Conservation (phyloP, 2,888 invertebrate genomes). For the Cataglyphis livida region DNA sequence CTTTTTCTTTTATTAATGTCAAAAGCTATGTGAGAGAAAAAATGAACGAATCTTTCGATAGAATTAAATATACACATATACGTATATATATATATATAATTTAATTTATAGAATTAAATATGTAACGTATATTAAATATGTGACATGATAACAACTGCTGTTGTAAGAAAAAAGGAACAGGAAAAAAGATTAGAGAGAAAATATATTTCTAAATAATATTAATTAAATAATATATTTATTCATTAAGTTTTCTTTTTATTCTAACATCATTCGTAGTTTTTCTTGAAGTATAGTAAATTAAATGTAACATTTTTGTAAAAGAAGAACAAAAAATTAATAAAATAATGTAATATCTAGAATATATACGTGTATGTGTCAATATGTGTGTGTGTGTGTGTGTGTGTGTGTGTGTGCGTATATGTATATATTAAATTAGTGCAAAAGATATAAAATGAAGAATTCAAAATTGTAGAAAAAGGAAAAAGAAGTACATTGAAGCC, state of each 20-base stretch:
- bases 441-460: slow-evolving; percentile 26
- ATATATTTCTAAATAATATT: slow-evolving; percentile 60
- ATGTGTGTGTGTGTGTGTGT: slow-evolving; percentile 61
- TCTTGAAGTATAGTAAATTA: slow-evolving; percentile 74
- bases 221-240: slow-evolving; percentile 52
- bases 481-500: background rate
- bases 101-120: slow-evolving; percentile 27
- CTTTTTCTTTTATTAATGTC: slow-evolving; percentile 6
- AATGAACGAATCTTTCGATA: slow-evolving; percentile 23
- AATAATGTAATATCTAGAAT: slow-evolving; percentile 75
- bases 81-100: slow-evolving; percentile 70
- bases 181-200: slow-evolving; percentile 51
- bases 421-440: slow-evolving; percentile 56
- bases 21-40: background rate
- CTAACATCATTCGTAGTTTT: slow-evolving; percentile 66
- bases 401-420: slow-evolving; percentile 67
- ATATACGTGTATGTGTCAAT: slow-evolving; percentile 71
- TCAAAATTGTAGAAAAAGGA: background rate
- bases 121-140: background rate
- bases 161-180: slow-evolving; percentile 75
- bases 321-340: slow-evolving; percentile 69
- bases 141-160: slow-evolving; percentile 62
- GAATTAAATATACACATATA: slow-evolving; percentile 63
- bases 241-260: slow-evolving; percentile 70
- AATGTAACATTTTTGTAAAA: slow-evolving; percentile 82